Conservation (phyloP, 1,140 invertebrate genomes). For the Lamellibrachia luymesi region DNA sequence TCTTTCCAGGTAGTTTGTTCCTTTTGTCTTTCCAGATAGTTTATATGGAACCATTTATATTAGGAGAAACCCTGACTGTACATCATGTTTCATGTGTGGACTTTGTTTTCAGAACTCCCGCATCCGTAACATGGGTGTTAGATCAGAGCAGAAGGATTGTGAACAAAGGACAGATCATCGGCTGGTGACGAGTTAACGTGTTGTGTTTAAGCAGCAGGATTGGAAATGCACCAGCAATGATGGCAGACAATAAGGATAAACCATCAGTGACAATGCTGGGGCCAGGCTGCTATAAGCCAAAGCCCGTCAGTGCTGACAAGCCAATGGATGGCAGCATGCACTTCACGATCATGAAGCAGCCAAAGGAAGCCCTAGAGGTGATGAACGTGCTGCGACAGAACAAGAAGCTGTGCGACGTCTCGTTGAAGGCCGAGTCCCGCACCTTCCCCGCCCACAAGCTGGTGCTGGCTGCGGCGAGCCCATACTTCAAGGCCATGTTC, state of each 20-base stretch:
- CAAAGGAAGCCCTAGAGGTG: conserved; percentile 80
- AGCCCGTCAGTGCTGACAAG: conserved; percentile 44
- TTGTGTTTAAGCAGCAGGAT: not conserved
- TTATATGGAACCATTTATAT: not conserved
- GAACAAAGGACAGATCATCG: not conserved
- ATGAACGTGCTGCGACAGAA: conserved; percentile 86
- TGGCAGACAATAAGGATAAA: not conserved
- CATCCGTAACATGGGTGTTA: not conserved
- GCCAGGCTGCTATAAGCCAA: conserved; percentile 46
- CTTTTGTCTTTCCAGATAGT: no score
- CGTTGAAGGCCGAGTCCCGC: conserved; percentile 46
- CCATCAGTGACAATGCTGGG: not conserved
- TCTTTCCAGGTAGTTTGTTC: not conserved
- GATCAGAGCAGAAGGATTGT: not conserved
- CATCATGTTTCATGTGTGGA: not conserved
- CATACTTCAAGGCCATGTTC: conserved; percentile 88
- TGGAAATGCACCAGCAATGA: not conserved
- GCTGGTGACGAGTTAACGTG: not conserved
- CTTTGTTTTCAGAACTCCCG: not conserved
- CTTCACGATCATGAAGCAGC: conserved; percentile 80
- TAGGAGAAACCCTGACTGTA: not conserved
- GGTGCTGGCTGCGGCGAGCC: conserved; percentile 52
- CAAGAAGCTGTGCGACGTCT: conserved; percentile 74
- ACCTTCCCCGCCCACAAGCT: conserved; percentile 51
- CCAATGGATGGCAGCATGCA: conserved; percentile 72